phyloP scores from a whole-genome alignment of 2,888 invertebrate species.

The Pseudolycoriella hygida region DNA sequence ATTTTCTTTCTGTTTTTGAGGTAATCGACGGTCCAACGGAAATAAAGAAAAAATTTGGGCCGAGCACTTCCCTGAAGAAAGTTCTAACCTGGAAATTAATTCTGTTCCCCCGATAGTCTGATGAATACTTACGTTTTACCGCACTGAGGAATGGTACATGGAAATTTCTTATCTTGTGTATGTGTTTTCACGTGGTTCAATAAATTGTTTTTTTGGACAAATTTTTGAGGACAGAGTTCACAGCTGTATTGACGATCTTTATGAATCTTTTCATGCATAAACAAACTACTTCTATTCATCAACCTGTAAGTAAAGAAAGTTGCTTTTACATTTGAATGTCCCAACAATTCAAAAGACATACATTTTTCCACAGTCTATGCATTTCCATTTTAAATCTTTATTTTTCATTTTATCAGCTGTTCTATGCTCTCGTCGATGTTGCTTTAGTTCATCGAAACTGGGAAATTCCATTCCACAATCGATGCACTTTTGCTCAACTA shows the following conservation, averaged over 20 bases:
- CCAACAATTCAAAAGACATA: too few species aligned
- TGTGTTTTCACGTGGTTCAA: conserved; percentile 28
- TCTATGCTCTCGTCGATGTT: conserved; percentile 23
- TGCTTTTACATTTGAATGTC: too few species aligned
- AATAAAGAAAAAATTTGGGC: too few species aligned
- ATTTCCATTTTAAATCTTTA: conserved; percentile 14
- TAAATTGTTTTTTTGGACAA: conserved; percentile 29
- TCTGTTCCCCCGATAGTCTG: too few species aligned
- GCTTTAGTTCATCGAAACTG: conserved; percentile 21
- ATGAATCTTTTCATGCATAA: conserved; percentile 30
- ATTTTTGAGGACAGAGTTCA: conserved; percentile 29
- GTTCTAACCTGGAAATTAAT: too few species aligned
- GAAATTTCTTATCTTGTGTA: conserved; percentile 26
- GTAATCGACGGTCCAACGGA: too few species aligned
- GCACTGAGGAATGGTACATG: conserved; percentile 22
- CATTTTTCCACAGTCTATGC: conserved; percentile 29
- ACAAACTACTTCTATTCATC: conserved; percentile 25
- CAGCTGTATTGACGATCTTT: conserved; percentile 28
- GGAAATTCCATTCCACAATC: conserved; percentile 25
- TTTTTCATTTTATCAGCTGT: background rate
- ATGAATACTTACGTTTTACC: conserved; percentile 19
- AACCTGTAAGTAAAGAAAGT: conserved; percentile 15
- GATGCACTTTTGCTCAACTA: conserved; percentile 18
- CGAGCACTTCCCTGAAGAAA: too few species aligned
- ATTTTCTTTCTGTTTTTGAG: too few species aligned